Conservation (phyloP, 2,797 vertebrate species). For the Arrhamphus sclerolepis region DNA sequence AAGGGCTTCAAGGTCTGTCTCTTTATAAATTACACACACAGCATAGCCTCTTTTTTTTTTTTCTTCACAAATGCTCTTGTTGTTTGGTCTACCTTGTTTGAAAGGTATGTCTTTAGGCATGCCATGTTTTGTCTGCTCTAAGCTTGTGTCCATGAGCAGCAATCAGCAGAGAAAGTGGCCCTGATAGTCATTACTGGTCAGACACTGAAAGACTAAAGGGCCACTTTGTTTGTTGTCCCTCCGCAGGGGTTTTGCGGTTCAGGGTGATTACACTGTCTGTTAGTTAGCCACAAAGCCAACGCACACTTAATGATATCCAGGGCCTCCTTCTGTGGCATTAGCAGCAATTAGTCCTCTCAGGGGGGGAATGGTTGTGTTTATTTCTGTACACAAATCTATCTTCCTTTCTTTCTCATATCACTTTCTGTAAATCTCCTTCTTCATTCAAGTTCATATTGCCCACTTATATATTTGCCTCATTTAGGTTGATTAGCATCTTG, state of each 20-base stretch:
- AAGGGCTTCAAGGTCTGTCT: background rate
- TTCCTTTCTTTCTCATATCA: background rate
- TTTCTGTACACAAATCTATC: background rate
- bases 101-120: constrained; percentile 35
- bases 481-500: too few species aligned
- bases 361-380: constrained; percentile 2
- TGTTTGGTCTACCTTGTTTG: constrained; percentile 35
- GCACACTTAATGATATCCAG: constrained; percentile 47
- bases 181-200: constrained; percentile 59
- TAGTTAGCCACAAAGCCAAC: constrained; percentile 69
- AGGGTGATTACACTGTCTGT: constrained; percentile 73
- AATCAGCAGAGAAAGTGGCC: constrained; percentile 65
- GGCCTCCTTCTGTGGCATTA: constrained; percentile 35
- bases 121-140: constrained; percentile 51
- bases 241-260: constrained; percentile 54
- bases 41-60: background rate
- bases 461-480: too few species aligned
- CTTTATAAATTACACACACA: background rate
- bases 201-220: constrained; percentile 44
- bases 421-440: too few species aligned
- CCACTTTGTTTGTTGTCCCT: constrained; percentile 46
- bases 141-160: constrained; percentile 32
- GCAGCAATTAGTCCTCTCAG: constrained; percentile 45
- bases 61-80: background rate
- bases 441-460: too few species aligned